phyloP scores from a whole-genome alignment of 2,113 vertebrate species.

The Ariopsis seemanni region DNA sequence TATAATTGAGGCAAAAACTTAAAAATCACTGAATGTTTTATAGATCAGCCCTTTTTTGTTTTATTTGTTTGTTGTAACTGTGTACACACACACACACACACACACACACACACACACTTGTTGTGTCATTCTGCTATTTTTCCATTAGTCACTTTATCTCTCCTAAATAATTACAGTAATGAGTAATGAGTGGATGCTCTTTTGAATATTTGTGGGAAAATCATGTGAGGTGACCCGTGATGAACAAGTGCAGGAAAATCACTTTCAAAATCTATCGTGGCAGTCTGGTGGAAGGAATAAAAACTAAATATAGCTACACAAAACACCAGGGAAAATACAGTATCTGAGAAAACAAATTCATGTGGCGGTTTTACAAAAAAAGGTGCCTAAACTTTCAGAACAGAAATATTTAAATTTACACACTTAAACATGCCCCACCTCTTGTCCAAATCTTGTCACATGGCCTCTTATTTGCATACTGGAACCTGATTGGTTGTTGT shows the following conservation, averaged over 20 bases:
- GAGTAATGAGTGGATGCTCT: constrained; percentile 10
- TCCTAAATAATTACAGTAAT: neutral
- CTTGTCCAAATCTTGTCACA: neutral
- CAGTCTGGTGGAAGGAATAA: neutral
- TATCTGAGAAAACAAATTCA: neutral
- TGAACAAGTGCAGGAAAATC: neutral
- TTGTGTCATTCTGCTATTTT: neutral
- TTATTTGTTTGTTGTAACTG: neutral
- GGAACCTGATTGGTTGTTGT: neutral
- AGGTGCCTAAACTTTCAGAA: neutral
- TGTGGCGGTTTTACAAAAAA: neutral
- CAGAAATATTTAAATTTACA: neutral
- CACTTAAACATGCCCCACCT: neutral
- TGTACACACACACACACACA: neutral
- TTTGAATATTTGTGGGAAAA: neutral
- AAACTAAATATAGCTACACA: neutral
- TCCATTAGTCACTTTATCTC: constrained; percentile 15
- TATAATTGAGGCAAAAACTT: neutral
- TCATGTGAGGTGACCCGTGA: neutral
- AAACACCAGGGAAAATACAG: neutral
- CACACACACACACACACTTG: neutral
- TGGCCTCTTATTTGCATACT: neutral
- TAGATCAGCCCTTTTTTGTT: neutral
- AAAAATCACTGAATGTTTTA: neutral
- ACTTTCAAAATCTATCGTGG: neutral